Evolutionary conservation across 1,140 invertebrate genomes (phyloP), one percentile per base, ranked within the genome.

Genomic region (Contarinia nasturtii): DNA sequence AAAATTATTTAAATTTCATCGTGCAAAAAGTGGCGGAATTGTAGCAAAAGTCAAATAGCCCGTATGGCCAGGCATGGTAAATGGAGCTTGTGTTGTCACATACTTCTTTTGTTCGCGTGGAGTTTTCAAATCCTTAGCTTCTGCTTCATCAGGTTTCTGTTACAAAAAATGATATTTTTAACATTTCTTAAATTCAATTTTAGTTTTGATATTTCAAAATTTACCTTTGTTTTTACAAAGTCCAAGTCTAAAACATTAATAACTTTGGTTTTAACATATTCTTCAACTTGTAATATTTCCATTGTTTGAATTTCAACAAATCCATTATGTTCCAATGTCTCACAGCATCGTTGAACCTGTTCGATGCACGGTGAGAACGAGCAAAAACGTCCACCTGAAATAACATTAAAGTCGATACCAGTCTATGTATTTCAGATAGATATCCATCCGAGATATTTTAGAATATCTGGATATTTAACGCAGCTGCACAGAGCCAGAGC

Each of bases 341-440:
- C 56, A 65, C 81, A 88, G 5, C 85, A 89, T 53, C 79, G 75
- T 66, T 96, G 89, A 1, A 95, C 91, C 75, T 97, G 94, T 67
- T 98, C 93, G 52, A 98, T 94, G 61, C 94, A 98, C 0, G 94
- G 94, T 2, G 92, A 96, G 68, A 98, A 98, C 1, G 89, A 93
- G 65, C 91, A 94, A 44, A 98, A 74, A 54, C 91, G 75, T 19
- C 91, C 90, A 58, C 91, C 91, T 84, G 62, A 48, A 67, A 68
- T 44, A 27, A 51, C 10, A 41, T n/a, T n/a, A n/a, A n/a, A n/a
- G n/a, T n/a, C n/a, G n/a, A n/a, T n/a, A n/a, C n/a, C n/a, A n/a
- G n/a, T n/a, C n/a, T n/a, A n/a, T n/a, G n/a, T n/a, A n/a, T n/a
- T n/a, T n/a, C n/a, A n/a, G n/a, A n/a, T n/a, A n/a, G n/a, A n/a